Evolutionary conservation across 1,140 invertebrate genomes (phyloP).

Genomic region (Papilio aristodemus): DNA sequence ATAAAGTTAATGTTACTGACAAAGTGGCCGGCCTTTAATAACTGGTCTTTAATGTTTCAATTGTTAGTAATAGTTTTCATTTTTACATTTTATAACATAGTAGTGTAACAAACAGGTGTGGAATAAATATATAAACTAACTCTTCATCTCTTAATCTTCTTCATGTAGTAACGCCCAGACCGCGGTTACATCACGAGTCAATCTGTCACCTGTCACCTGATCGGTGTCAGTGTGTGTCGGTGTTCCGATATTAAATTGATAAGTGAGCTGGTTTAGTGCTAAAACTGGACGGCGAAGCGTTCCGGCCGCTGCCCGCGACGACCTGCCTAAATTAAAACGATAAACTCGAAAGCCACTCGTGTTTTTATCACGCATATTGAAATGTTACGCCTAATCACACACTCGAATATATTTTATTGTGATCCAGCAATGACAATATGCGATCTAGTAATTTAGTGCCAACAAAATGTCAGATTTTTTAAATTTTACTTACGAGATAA

Average conservation of each 20-base stretch:
- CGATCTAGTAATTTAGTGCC: no score
- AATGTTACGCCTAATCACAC: slow-evolving; percentile 11
- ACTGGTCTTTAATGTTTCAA: no score
- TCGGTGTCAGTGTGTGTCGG: not conserved
- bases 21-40: no score
- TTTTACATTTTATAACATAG: no score
- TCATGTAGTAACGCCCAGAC: not conserved
- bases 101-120: no score
- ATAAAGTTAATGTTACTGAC: not conserved
- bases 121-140: no score
- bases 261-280: slow-evolving; percentile 12
- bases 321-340: slow-evolving; percentile 18
- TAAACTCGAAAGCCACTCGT: slow-evolving; percentile 11
- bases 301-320: not conserved
- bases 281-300: not conserved
- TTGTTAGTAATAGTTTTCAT: no score
- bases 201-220: slow-evolving; percentile 9
- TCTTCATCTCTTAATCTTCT: no score
- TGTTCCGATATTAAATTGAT: slow-evolving; percentile 7
- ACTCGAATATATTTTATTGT: slow-evolving; percentile 20
- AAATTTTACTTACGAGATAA: not conserved
- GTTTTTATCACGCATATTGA: slow-evolving; percentile 9
- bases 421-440: not conserved
- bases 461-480: slow-evolving; percentile 6
- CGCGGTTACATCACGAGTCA: not conserved